A percentile compares a stretch with the other conserved stretches of the same genome.
Conservation (phyloP, 2,888 invertebrate genomes). For the Thymelicus sylvestris region DNA sequence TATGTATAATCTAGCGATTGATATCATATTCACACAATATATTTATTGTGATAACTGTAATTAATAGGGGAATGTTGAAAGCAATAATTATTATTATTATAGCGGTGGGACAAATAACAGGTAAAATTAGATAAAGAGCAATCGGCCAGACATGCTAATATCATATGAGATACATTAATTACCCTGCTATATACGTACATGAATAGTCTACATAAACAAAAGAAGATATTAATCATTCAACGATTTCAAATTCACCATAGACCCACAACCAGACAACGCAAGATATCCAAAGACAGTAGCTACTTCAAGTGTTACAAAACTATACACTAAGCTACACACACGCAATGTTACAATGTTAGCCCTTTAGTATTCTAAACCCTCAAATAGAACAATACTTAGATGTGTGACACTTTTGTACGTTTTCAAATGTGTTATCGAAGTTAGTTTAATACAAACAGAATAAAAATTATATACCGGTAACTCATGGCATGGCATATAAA, state of each 20-base stretch:
- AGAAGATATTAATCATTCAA: neutral
- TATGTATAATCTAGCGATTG: too few relatives aligned
- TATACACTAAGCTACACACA: neutral
- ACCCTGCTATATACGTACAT: too few relatives aligned
- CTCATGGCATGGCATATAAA: constrained; percentile 16
- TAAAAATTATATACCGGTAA: constrained; percentile 6
- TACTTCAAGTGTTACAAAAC: neutral
- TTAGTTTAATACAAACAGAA: neutral
- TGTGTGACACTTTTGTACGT: constrained; percentile 18
- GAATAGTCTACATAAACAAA: neutral
- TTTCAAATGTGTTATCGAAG: neutral
- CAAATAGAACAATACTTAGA: constrained; percentile 9
- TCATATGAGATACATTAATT: too few relatives aligned
- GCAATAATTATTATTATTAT: too few relatives aligned
- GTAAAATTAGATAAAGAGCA: too few relatives aligned
- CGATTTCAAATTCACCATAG: neutral
- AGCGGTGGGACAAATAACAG: too few relatives aligned
- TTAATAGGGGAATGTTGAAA: too few relatives aligned
- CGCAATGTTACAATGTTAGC: neutral
- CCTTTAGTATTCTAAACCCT: neutral
- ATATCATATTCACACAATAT: too few relatives aligned
- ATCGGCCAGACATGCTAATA: too few relatives aligned
- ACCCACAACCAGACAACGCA: neutral
- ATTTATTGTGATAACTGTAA: too few relatives aligned
- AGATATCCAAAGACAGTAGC: neutral